A percentile compares a stretch with the other conserved stretches of the same genome.
Conservation (phyloP, 2,888 invertebrate species). For the Vandiemenella viatica region DNA sequence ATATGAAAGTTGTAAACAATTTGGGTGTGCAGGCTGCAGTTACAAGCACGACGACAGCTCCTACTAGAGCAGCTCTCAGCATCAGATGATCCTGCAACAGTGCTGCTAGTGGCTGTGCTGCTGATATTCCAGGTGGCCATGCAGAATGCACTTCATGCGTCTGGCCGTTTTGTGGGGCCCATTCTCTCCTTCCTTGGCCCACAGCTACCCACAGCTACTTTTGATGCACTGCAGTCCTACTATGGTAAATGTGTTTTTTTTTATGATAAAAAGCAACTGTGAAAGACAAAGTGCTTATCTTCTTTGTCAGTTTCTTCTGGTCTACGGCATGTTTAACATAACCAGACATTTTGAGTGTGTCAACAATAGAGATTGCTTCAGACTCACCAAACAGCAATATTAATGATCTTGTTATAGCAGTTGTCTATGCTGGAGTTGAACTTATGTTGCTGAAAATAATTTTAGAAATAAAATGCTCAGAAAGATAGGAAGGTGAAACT, state of each 20-base stretch:
- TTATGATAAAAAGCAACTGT: neutral
- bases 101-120: constrained; percentile 59
- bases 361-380: too few species aligned
- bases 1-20: too few species aligned
- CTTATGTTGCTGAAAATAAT: too few species aligned
- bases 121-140: constrained; percentile 68
- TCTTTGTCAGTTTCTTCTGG: too few species aligned
- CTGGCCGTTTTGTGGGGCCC: constrained; percentile 80
- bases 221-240: constrained; percentile 46
- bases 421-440: too few species aligned
- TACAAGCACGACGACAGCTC: constrained; percentile 66
- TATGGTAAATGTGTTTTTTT: constrained; percentile 47
- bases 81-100: constrained; percentile 60
- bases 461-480: too few species aligned
- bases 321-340: too few species aligned
- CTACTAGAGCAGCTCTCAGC: constrained; percentile 60
- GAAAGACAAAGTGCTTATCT: too few species aligned
- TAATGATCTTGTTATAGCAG: too few species aligned
- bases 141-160: constrained; percentile 75
- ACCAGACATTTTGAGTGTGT: too few species aligned
- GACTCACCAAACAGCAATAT: too few species aligned
- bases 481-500: too few species aligned
- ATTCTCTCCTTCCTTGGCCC: constrained; percentile 58
- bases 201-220: constrained; percentile 49
- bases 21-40: constrained; percentile 49